Evolutionary conservation across 2,113 vertebrate genomes (phyloP).

Genomic region (Scopus umbretta): DNA sequence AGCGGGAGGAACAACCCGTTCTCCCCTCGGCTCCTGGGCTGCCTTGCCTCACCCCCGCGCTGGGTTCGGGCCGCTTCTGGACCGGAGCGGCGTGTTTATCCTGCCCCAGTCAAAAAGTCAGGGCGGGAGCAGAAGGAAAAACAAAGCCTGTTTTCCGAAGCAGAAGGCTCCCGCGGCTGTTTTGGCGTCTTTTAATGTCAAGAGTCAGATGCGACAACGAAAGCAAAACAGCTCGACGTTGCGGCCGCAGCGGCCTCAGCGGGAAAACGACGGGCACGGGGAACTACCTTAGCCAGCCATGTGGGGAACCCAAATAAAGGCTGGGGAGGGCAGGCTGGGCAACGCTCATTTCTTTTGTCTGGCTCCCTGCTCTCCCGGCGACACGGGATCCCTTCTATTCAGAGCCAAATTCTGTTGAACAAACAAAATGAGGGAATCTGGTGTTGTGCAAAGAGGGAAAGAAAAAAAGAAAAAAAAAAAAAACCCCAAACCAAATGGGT

Average conservation of each 20-base stretch:
- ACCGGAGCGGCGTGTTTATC: neutral
- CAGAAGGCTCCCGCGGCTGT: neutral
- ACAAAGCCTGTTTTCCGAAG: neutral
- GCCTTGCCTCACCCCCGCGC: neutral
- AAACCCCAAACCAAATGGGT: neutral
- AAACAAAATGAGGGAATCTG: slow-evolving; percentile 19
- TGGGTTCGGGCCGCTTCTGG: neutral
- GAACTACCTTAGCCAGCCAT: neutral
- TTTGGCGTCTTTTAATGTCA: neutral
- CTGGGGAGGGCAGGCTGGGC: neutral
- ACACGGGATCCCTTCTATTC: slow-evolving; percentile 4
- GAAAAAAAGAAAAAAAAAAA: no score
- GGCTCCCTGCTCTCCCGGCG: neutral
- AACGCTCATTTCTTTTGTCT: slow-evolving; percentile 22
- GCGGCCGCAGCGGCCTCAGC: neutral
- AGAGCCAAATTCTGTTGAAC: slow-evolving; percentile 28
- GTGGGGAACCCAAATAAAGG: neutral
- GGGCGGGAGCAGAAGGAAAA: neutral
- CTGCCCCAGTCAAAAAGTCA: neutral
- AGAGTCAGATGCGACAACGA: neutral
- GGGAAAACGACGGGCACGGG: neutral
- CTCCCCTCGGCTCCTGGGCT: neutral
- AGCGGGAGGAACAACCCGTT: rapidly evolving
- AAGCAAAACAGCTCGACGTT: neutral
- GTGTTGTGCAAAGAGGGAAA: neutral